phyloP scores from a whole-genome alignment of 1,140 invertebrate genomes.

The Diabrotica undecimpunctata region DNA sequence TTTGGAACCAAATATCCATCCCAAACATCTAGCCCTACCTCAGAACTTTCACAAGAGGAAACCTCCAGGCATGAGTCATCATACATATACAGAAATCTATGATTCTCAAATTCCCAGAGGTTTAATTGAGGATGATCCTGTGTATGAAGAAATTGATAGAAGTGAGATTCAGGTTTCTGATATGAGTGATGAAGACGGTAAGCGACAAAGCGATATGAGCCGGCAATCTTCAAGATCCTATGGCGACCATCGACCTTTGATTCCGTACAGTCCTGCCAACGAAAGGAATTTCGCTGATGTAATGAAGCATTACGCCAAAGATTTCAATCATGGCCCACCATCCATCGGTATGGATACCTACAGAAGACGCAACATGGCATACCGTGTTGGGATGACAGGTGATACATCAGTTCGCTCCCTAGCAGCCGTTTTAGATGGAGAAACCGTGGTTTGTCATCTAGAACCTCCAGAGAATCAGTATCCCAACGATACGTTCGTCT shows the following conservation, averaged over 20 bases:
- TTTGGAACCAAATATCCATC: constrained; percentile 34
- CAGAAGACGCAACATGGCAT: constrained; percentile 49
- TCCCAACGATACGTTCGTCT: constrained; percentile 40
- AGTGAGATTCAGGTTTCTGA: constrained; percentile 67
- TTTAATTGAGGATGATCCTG: constrained; percentile 65
- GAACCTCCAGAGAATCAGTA: constrained; percentile 56
- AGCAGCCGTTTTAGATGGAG: constrained; percentile 76
- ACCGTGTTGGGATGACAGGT: constrained; percentile 42
- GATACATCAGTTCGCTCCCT: constrained; percentile 59
- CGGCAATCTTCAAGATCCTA: constrained; percentile 74
- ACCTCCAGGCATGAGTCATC: constrained; percentile 47
- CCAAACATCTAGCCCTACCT: constrained; percentile 40
- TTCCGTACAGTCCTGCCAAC: constrained; percentile 47
- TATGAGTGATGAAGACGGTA: constrained; percentile 72
- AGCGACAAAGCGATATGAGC: constrained; percentile 72
- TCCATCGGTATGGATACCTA: constrained; percentile 52
- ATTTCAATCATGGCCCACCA: constrained; percentile 45
- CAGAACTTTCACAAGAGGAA: constrained; percentile 42
- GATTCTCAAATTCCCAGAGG: constrained; percentile 49
- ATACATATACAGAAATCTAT: constrained; percentile 62
- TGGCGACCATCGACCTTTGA: constrained; percentile 72
- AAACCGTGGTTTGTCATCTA: constrained; percentile 78
- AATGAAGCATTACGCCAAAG: constrained; percentile 38
- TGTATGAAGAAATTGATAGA: constrained; percentile 78
- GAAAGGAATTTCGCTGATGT: constrained; percentile 42